A percentile compares a stretch with the other conserved stretches of the same genome.
Evolutionary conservation across 1,140 invertebrate genomes (phyloP).

Genomic region (Drosophila oshimai): DNA sequence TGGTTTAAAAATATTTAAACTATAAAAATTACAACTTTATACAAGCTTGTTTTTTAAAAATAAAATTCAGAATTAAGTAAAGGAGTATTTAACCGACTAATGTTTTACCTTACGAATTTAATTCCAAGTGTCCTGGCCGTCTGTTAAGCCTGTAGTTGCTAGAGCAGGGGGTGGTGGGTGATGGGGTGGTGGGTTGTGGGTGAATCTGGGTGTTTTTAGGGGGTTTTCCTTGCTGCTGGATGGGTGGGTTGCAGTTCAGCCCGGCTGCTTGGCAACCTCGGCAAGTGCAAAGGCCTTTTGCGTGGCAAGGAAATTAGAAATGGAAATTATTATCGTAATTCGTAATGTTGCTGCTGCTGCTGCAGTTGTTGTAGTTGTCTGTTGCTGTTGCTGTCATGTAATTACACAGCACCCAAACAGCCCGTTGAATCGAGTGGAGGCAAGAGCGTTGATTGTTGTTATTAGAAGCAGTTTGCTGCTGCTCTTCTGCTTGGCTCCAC

Average conservation of each 20-base stretch:
- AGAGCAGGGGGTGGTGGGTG: slow-evolving; percentile 26
- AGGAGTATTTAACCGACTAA: too few species aligned
- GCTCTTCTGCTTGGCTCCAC: slow-evolving; percentile 19
- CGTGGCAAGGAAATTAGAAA: slow-evolving; percentile 75
- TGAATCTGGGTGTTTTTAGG: background rate
- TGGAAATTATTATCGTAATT: slow-evolving; percentile 81
- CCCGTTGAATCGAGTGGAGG: slow-evolving; percentile 16
- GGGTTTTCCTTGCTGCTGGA: background rate
- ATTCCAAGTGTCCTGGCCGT: background rate
- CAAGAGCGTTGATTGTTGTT: slow-evolving; percentile 43
- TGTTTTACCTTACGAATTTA: background rate
- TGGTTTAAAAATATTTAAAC: too few species aligned
- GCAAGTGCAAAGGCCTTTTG: slow-evolving; percentile 66
- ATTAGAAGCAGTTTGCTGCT: slow-evolving; percentile 39
- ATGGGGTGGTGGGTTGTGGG: background rate
- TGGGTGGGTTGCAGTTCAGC: background rate
- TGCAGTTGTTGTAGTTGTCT: slow-evolving; percentile 13
- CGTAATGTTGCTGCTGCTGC: slow-evolving; percentile 44
- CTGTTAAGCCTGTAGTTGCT: slow-evolving; percentile 31
- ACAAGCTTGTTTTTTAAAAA: too few species aligned
- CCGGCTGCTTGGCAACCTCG: slow-evolving; percentile 22
- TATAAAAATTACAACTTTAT: too few species aligned
- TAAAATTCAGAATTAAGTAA: too few species aligned
- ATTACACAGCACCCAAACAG: slow-evolving; percentile 65
- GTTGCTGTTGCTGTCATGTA: slow-evolving; percentile 69